These are phyloP conservation scores for Odontamblyopus lacepedii DNA, from an alignment of 2,797 vertebrate species.

Conservation along the genomic window DNA sequence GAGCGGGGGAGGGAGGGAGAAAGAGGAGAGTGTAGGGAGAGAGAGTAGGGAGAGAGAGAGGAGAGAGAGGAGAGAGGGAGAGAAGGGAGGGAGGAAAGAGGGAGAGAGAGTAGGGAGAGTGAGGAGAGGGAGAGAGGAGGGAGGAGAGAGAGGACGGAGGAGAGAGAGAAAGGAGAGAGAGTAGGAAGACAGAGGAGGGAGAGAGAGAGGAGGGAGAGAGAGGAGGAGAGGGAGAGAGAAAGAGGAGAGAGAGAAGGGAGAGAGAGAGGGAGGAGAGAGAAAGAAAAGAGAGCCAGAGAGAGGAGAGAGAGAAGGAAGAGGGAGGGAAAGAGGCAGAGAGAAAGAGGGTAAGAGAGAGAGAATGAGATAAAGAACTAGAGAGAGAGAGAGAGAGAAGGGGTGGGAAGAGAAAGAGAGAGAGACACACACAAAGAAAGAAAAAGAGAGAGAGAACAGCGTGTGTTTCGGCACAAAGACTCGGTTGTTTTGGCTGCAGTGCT, in stretches of 20 bases:
- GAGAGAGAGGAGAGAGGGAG: background rate
- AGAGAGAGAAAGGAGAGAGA: no score
- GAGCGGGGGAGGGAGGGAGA: background rate
- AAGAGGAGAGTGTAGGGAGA: background rate
- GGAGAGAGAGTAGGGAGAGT: background rate
- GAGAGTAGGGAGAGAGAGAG: background rate
- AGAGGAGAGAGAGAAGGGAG: no score
- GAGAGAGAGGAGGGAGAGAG: no score
- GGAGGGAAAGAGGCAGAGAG: no score
- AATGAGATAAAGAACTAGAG: background rate
- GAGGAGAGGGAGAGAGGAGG: background rate
- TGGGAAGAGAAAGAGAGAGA: conserved; percentile 7
- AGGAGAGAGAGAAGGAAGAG: no score
- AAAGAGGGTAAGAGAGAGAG: background rate
- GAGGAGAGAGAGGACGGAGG: background rate
- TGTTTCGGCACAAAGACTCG: conserved; percentile 62
- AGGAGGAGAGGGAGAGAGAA: no score
- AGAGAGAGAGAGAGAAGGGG: background rate
- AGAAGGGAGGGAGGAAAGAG: background rate
- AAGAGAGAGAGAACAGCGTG: background rate
- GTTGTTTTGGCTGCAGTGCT: conserved; percentile 58
- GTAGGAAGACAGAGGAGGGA: no score
- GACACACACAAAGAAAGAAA: background rate
- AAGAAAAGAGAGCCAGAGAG: no score
- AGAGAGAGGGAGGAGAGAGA: no score